Base-by-base conservation (phyloP, 2,797 vertebrate genomes). In the Thripadectes ignobilis region DNA sequence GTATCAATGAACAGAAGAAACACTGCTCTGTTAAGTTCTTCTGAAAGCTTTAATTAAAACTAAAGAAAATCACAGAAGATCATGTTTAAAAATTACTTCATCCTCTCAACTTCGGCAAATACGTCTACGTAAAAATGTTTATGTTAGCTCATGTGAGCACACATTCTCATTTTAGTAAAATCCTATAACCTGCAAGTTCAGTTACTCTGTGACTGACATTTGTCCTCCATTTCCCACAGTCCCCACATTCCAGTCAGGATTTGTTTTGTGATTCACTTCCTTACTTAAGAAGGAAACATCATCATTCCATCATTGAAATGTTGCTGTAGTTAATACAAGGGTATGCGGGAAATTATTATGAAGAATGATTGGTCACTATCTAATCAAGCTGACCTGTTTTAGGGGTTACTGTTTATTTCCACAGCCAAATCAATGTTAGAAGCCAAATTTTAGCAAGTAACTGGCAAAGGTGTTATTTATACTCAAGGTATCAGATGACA, bases 391-490 rank as follows among this genome's bases (percentile, higher is more conserved):
- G 54, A 45, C 17, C 45, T 85, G 45, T 57, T 94, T 88, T 32
- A 39, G 58, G 90, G 55, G 22, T 85, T 75, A 77, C 29, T 57
- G 43, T 36, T 85, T 72, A 43, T 71, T 89, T 95, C 36, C 24
- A 89, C 45, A 95, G 52, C n/a, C 38, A 54, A 55, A 61, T 36
- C 52, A 69, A 0, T 48, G 49, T 65, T 85, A 93, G 90, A 73
- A 57, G 10, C 6, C 8, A 10, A 55, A 87, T 85, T 88, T 91
- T 86, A 80, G 71, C 57, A 88, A 49, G 57, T 81, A 90, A 86
- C 75, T 66, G 67, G 77, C 27, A 88, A 91, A 91, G 38, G n/a
- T 88, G 80, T 96, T 95, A 93, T 93, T 95, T 95, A 76, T 66
- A 93, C 34, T 86, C 51, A 89, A 92, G 76, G 90, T 41, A 93